Conservation (phyloP, 2,888 invertebrate genomes). For the Autographa pulchrina region DNA sequence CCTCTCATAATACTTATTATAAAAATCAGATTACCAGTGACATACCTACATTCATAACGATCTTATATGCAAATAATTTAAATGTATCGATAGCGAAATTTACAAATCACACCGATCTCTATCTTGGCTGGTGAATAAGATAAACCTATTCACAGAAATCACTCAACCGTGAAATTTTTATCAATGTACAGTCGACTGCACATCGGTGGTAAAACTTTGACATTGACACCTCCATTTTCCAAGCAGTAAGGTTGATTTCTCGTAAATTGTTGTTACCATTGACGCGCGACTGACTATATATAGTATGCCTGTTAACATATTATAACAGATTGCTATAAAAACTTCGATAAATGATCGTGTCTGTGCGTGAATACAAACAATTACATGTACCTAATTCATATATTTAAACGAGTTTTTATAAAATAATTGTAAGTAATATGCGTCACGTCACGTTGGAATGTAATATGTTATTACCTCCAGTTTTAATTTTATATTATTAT, state of each 20-base stretch:
- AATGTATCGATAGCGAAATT: background rate
- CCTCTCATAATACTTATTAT: background rate
- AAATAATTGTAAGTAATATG: background rate
- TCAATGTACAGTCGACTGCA: background rate
- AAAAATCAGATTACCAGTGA: too few species aligned
- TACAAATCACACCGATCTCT: background rate
- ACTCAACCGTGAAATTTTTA: conserved; percentile 26
- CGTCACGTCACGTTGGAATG: conserved; percentile 1
- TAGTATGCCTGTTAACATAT: background rate
- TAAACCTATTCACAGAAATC: conserved; percentile 27
- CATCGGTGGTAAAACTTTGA: conserved; percentile 11
- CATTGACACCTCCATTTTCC: background rate
- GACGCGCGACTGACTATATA: background rate
- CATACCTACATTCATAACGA: too few species aligned
- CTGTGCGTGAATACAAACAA: conserved; percentile 6
- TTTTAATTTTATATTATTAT: background rate
- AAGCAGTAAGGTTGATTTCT: conserved; percentile 2
- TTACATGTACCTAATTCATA: background rate
- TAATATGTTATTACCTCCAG: background rate
- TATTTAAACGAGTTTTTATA: background rate
- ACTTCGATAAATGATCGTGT: background rate
- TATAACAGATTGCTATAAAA: background rate
- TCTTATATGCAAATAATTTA: background rate
- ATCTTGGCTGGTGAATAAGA: conserved; percentile 14
- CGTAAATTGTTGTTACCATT: background rate